phyloP scores from a whole-genome alignment of 2,113 vertebrate genomes.

The Catharus fuscescens region DNA sequence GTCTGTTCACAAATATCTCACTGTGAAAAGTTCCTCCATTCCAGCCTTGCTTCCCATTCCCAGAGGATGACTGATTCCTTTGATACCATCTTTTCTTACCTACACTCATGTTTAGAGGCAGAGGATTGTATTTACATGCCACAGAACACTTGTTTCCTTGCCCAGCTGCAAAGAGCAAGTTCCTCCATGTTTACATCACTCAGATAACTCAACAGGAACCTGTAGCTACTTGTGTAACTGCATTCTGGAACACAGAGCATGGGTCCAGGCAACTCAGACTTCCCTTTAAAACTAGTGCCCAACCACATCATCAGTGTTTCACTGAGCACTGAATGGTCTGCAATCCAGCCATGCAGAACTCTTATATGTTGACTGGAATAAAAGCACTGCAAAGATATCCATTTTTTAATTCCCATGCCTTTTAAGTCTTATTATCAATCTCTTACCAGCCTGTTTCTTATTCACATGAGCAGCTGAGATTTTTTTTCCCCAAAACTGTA shows the following conservation, averaged over 20 bases:
- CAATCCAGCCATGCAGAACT: neutral
- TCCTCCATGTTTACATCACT: neutral
- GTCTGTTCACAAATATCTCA: neutral
- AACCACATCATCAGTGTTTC: neutral
- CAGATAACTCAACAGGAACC: neutral
- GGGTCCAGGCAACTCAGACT: neutral
- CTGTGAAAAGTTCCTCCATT: neutral
- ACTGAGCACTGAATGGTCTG: neutral
- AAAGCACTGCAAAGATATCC: neutral
- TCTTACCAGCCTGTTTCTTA: neutral
- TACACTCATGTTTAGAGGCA: neutral
- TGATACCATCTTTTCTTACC: neutral
- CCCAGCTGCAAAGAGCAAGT: neutral
- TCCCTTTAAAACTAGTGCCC: neutral
- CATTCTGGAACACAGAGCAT: neutral
- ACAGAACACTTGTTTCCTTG: neutral
- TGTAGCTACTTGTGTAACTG: neutral
- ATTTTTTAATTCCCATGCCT: neutral
- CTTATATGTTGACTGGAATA: neutral
- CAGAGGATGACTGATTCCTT: neutral
- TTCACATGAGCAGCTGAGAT: neutral
- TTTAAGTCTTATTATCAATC: neutral
- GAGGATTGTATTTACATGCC: neutral
- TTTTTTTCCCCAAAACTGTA: neutral
- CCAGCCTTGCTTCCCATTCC: neutral